Evolutionary conservation across 2,888 invertebrate species (phyloP).

Genomic region (Cloeon dipterum): DNA sequence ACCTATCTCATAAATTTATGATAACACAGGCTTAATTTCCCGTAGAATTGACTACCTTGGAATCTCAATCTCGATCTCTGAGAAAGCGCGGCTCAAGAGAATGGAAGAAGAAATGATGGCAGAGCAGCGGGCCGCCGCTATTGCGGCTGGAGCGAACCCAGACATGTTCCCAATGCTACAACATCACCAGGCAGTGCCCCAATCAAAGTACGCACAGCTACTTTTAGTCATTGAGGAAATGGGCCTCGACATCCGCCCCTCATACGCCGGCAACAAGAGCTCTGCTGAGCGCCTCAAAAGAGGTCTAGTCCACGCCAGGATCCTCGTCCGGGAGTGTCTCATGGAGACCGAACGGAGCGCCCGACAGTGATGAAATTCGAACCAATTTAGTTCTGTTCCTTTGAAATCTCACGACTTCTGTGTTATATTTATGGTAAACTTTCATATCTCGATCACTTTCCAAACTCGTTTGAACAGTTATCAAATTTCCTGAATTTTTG

Average conservation of each 20-base stretch:
- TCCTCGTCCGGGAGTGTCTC: constrained; percentile 86
- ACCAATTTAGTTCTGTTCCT: no score
- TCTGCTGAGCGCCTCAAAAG: constrained; percentile 87
- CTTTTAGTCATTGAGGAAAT: constrained; percentile 88
- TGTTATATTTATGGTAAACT: no score
- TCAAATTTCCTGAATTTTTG: no score
- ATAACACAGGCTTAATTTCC: no score
- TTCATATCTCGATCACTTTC: no score
- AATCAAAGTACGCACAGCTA: constrained; percentile 78
- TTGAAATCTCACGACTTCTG: no score
- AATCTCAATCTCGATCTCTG: no score
- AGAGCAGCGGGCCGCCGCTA: background rate
- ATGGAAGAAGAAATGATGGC: background rate
- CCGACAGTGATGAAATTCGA: constrained; percentile 49
- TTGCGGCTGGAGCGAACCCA: background rate
- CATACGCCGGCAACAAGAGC: constrained; percentile 91
- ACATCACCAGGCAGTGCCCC: constrained; percentile 1
- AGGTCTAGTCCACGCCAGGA: constrained; percentile 85
- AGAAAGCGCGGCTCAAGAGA: no score
- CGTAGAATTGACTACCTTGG: no score
- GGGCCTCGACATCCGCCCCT: constrained; percentile 89
- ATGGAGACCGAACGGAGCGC: constrained; percentile 87
- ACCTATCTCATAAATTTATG: no score
- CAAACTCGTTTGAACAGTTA: no score
- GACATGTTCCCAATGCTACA: background rate